Conservation (phyloP, 2,797 vertebrate genomes). For the Chromobotia macracanthus region DNA sequence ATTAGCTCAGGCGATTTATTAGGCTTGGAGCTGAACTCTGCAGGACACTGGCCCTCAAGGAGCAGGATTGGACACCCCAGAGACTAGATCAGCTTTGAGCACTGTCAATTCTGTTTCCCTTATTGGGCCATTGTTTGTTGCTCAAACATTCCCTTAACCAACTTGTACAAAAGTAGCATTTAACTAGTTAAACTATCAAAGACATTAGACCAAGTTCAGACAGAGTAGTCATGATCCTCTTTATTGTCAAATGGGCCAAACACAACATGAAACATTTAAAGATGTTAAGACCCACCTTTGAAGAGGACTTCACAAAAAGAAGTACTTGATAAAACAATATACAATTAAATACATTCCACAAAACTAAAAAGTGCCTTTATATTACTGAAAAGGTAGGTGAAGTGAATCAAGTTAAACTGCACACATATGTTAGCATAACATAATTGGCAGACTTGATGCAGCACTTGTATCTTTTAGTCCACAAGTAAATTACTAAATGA, state of each 20-base stretch:
- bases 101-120: too few species aligned
- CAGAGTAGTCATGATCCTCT: slow-evolving; percentile 58
- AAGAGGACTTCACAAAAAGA: slow-evolving; percentile 67
- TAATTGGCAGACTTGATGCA: slow-evolving; percentile 99
- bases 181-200: neutral
- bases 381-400: slow-evolving; percentile 74
- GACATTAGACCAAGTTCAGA: neutral
- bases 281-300: slow-evolving; percentile 79
- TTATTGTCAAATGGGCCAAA: slow-evolving; percentile 65
- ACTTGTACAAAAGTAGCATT: neutral
- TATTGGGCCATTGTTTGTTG: too few species aligned
- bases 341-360: slow-evolving; percentile 87
- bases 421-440: slow-evolving; percentile 95
- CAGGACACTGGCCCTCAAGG: too few species aligned
- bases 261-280: slow-evolving; percentile 52
- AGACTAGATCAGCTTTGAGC: too few species aligned
- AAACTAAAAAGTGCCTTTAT: slow-evolving; percentile 80
- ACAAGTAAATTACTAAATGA: slow-evolving; percentile 99
- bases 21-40: too few species aligned
- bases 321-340: slow-evolving; percentile 82
- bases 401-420: slow-evolving; percentile 83
- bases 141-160: too few species aligned
- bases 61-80: too few species aligned
- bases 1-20: too few species aligned
- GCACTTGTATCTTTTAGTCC: slow-evolving; percentile 99